Percentiles rank a stretch among this genome's conserved stretches.
phyloP scores from a whole-genome alignment of 2,797 vertebrate species.

The Rhinatrema bivittatum region DNA sequence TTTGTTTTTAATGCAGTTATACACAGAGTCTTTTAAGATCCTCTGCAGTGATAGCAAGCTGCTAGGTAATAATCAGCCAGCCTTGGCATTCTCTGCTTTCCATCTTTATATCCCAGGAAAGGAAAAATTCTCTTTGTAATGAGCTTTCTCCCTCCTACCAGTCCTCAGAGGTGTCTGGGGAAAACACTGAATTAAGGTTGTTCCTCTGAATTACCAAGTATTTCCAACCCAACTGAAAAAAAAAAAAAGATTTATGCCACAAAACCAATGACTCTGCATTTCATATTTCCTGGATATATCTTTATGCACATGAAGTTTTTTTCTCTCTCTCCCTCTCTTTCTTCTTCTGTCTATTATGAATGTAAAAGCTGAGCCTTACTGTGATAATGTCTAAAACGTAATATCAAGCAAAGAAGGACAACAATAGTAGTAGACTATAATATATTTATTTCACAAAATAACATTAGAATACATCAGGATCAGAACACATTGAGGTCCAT shows the following conservation, averaged over 20 bases:
- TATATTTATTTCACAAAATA: no score
- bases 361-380: conserved; percentile 40
- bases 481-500: no score
- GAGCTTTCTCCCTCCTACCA: conserved; percentile 27
- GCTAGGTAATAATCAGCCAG: conserved; percentile 5
- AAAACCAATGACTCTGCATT: conserved; percentile 24
- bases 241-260: conserved; percentile 38
- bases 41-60: conserved; percentile 15
- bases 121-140: conserved; percentile 19
- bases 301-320: conserved; percentile 26
- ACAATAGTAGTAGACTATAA: conserved; percentile 28
- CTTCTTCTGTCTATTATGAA: conserved; percentile 37
- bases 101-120: conserved; percentile 13
- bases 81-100: conserved; percentile 3
- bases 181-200: conserved; percentile 44
- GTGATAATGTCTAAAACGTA: conserved; percentile 16
- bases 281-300: conserved; percentile 19
- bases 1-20: conserved; percentile 9
- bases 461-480: no score
- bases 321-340: conserved; percentile 22
- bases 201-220: conserved; percentile 40
- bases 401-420: conserved; percentile 27
- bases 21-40: conserved; percentile 1
- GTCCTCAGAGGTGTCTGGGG: conserved; percentile 18
- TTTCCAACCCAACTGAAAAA: conserved; percentile 29